A percentile compares a stretch with the other conserved stretches of the same genome.
These are phyloP conservation scores for Turritopsis rubra DNA, from an alignment of 30 jellyfish, hydroid and myxozoan species.

Conservation along the genomic window DNA sequence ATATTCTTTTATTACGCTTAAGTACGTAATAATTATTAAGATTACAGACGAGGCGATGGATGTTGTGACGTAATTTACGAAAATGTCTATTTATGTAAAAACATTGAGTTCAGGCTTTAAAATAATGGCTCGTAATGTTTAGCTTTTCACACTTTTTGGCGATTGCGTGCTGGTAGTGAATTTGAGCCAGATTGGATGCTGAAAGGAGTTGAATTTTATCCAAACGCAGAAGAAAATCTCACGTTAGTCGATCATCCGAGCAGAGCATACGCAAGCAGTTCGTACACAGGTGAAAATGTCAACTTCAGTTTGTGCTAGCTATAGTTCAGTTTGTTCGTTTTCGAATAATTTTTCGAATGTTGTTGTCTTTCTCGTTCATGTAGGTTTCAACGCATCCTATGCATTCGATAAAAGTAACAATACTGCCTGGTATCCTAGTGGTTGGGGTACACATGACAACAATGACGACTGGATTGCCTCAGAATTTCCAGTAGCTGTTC, in stretches of 20 bases:
- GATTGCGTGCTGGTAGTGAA: conserved; percentile 78
- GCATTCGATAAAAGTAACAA: conserved; percentile 68
- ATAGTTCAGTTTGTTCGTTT: no score
- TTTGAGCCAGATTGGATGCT: conserved; percentile 95
- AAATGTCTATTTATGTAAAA: no score
- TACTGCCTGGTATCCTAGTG: conserved; percentile 93
- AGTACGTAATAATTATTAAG: no score
- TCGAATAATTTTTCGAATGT: neutral
- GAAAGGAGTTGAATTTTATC: conserved; percentile 54
- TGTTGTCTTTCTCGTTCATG: neutral
- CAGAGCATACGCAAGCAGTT: conserved; percentile 76
- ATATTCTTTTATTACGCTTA: no score
- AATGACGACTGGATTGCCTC: conserved; percentile 91
- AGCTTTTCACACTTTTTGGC: conserved; percentile 82
- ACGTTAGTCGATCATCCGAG: conserved; percentile 43
- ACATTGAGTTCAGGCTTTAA: no score
- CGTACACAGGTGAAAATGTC: conserved; percentile 37
- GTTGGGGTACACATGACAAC: conserved; percentile 82
- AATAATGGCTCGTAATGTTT: no score
- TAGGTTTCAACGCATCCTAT: conserved; percentile 69
- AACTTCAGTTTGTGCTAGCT: no score
- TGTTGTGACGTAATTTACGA: no score
- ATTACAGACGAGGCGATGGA: no score
- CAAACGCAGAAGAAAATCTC: conserved; percentile 58
- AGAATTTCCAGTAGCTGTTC: conserved; percentile 86